These are phyloP conservation scores for Thelaira solivaga DNA, from an alignment of 2,888 invertebrate species.

Conservation along the genomic window DNA sequence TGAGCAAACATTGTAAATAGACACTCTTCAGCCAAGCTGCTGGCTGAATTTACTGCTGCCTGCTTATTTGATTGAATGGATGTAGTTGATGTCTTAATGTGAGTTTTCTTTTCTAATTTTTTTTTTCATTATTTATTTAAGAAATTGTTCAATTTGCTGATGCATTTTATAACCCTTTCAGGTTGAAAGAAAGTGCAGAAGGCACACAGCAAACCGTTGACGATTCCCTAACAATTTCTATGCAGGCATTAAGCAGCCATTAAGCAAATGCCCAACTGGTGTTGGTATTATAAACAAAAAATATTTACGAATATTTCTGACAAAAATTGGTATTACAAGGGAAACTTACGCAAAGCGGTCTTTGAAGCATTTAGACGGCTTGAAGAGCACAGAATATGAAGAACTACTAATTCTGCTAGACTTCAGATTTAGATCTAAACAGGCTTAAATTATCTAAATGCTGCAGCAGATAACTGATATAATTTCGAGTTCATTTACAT, in stretches of 20 bases:
- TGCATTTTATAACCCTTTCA: conserved; percentile 69
- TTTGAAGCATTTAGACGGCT: too few relatives aligned
- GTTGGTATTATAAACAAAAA: too few relatives aligned
- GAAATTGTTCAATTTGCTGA: conserved; percentile 72
- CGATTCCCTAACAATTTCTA: neutral
- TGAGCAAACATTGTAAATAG: conserved; percentile 62
- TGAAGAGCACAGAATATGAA: too few relatives aligned
- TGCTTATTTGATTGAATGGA: neutral
- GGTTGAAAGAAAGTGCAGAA: conserved; percentile 45
- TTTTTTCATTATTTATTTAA: conserved; percentile 66
- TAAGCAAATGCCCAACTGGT: too few relatives aligned
- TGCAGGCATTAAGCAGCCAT: neutral
- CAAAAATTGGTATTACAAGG: too few relatives aligned
- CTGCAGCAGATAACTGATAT: too few relatives aligned
- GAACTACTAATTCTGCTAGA: too few relatives aligned
- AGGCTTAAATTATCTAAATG: too few relatives aligned
- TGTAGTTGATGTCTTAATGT: conserved; percentile 40
- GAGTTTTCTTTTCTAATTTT: conserved; percentile 26
- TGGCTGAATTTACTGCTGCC: conserved; percentile 16
- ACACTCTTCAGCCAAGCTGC: conserved; percentile 17
- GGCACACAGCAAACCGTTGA: neutral
- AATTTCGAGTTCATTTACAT: too few relatives aligned
- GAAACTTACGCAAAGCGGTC: too few relatives aligned
- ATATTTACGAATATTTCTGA: too few relatives aligned
- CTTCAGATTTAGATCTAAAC: too few relatives aligned